These are phyloP conservation scores for Cistogaster globosa DNA, from an alignment of 2,888 invertebrate genomes.

Conservation along the genomic window DNA sequence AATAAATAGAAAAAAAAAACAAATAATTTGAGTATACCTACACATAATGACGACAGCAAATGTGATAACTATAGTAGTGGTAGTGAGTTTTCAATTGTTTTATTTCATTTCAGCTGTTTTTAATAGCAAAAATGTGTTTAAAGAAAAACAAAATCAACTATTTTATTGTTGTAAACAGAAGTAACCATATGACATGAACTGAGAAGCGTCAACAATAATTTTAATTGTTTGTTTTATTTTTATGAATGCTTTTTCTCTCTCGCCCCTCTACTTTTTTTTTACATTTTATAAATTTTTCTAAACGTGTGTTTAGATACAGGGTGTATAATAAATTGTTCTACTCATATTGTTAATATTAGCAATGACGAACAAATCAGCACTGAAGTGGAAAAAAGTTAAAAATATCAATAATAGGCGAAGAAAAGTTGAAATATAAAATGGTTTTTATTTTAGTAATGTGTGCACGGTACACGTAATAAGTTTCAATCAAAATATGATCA, in stretches of 20 bases:
- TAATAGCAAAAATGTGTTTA: constrained; percentile 1
- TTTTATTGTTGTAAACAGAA: constrained; percentile 39
- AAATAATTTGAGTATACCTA: background rate
- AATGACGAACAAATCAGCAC: background rate
- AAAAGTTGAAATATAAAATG: too few relatives aligned
- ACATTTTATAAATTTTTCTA: background rate
- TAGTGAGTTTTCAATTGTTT: background rate
- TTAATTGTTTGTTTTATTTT: constrained; percentile 45
- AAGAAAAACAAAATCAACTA: constrained; percentile 35
- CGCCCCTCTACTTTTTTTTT: background rate
- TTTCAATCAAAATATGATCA: too few relatives aligned
- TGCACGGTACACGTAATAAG: too few relatives aligned
- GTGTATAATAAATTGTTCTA: background rate
- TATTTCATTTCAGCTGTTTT: constrained; percentile 62
- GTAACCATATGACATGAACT: constrained; percentile 53
- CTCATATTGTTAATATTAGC: background rate
- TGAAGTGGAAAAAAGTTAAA: too few relatives aligned
- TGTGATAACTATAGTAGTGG: background rate
- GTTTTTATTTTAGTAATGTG: too few relatives aligned
- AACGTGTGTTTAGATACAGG: constrained; percentile 19
- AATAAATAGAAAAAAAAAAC: constrained; percentile 2
- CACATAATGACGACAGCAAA: background rate
- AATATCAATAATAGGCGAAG: too few relatives aligned
- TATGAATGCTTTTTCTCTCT: constrained; percentile 8
- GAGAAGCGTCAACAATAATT: constrained; percentile 56